Percentiles rank a stretch among this genome's conserved stretches.
These are phyloP conservation scores for Tubulanus polymorphus DNA, from an alignment of 2,888 invertebrate species.

Conservation along the genomic window DNA sequence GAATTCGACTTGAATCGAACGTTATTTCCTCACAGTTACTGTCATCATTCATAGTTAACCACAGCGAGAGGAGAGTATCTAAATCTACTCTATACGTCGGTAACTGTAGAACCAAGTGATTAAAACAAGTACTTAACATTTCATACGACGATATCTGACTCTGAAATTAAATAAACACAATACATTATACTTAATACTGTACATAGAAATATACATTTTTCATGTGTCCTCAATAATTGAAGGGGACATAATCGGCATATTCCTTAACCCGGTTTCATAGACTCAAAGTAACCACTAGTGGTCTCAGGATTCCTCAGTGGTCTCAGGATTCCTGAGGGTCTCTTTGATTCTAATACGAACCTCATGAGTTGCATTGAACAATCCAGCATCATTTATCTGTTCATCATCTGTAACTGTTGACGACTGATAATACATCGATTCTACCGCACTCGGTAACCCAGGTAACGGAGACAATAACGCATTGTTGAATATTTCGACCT, in stretches of 20 bases:
- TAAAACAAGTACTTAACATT: constrained; percentile 69
- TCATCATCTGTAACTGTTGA: constrained; percentile 33
- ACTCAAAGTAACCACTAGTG: too few relatives aligned
- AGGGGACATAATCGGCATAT: too few relatives aligned
- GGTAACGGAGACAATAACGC: constrained; percentile 57
- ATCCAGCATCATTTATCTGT: constrained; percentile 30
- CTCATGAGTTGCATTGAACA: constrained; percentile 5
- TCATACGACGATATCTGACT: constrained; percentile 39
- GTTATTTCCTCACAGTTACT: constrained; percentile 27
- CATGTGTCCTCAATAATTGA: too few relatives aligned
- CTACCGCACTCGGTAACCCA: constrained; percentile 21
- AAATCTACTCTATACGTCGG: constrained; percentile 70
- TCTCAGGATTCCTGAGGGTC: too few relatives aligned
- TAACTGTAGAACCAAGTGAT: constrained; percentile 62
- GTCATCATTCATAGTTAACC: constrained; percentile 77
- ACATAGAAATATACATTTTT: too few relatives aligned
- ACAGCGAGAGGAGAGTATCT: constrained; percentile 79
- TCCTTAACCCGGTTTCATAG: too few relatives aligned
- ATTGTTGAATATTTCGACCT: constrained; percentile 62
- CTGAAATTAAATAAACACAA: too few relatives aligned
- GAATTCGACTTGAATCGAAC: constrained; percentile 49
- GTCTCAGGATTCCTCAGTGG: too few relatives aligned
- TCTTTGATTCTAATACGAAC: too few relatives aligned
- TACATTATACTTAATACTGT: too few relatives aligned
- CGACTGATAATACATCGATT: constrained; percentile 10